A percentile compares a stretch with the other conserved stretches of the same genome.
These are phyloP conservation scores for Hoplostethus mediterraneus DNA, from an alignment of 2,797 vertebrate species.

Conservation along the genomic window DNA sequence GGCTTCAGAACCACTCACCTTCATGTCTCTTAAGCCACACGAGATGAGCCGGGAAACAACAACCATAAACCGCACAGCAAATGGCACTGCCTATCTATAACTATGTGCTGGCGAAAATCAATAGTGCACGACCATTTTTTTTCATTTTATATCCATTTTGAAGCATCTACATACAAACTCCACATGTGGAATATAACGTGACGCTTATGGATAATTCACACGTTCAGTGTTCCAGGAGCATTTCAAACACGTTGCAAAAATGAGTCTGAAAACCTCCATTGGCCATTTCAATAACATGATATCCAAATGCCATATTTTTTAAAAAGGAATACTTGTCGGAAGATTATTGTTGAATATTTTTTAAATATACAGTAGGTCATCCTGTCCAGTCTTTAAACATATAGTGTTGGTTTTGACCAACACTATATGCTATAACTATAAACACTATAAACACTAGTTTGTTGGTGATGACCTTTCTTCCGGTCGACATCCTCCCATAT, in stretches of 20 bases:
- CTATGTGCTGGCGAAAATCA: background rate
- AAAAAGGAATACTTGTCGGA: too few relatives aligned
- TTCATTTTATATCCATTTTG: background rate
- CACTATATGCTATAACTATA: too few relatives aligned
- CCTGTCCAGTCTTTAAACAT: too few relatives aligned
- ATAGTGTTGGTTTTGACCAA: too few relatives aligned
- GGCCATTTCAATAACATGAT: background rate
- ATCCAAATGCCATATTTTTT: background rate
- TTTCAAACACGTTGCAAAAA: background rate
- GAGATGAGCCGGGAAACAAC: background rate
- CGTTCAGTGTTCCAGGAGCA: background rate
- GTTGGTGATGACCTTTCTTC: too few relatives aligned
- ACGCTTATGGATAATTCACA: background rate
- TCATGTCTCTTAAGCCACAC: background rate
- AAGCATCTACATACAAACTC: slow-evolving; percentile 9
- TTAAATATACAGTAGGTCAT: too few relatives aligned
- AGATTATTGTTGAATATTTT: too few relatives aligned
- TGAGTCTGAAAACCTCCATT: background rate
- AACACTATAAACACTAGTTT: too few relatives aligned
- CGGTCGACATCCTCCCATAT: too few relatives aligned
- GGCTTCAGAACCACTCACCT: background rate
- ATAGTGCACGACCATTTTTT: background rate
- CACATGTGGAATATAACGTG: background rate
- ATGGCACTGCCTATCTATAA: background rate
- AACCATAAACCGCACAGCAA: background rate